Percentiles rank a stretch among this genome's conserved stretches.
Conservation (phyloP, 1,140 invertebrate species). For the Nasonia vitripennis region DNA sequence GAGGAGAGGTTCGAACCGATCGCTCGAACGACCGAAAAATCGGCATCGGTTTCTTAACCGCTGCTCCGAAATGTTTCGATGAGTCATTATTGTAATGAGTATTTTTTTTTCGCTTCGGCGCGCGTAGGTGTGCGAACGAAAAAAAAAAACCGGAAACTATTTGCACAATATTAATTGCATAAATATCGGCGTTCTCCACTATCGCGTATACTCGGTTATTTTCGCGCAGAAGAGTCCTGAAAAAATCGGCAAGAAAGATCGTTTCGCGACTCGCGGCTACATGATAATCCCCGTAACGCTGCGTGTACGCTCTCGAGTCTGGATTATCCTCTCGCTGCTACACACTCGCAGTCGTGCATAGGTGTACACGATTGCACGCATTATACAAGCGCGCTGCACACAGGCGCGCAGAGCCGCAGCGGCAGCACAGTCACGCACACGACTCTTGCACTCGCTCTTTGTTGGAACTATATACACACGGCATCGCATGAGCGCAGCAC, state of each 20-base stretch:
- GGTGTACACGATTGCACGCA: too few relatives aligned
- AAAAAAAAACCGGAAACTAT: too few relatives aligned
- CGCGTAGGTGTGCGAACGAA: too few relatives aligned
- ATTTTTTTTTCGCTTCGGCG: too few relatives aligned
- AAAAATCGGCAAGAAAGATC: neutral
- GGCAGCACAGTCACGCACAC: slow-evolving; percentile 2
- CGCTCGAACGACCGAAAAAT: neutral
- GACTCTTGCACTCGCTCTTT: neutral
- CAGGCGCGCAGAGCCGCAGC: neutral
- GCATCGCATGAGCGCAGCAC: neutral
- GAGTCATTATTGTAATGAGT: neutral
- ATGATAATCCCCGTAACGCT: neutral
- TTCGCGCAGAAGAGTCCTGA: neutral
- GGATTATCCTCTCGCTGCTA: neutral
- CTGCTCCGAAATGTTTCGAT: neutral
- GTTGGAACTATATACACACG: neutral
- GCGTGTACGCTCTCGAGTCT: neutral
- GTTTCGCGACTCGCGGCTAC: neutral
- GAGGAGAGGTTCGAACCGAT: neutral
- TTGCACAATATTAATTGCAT: neutral
- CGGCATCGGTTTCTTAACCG: neutral
- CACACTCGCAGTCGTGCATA: neutral
- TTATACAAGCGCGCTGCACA: too few relatives aligned
- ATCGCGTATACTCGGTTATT: too few relatives aligned
- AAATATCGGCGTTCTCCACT: too few relatives aligned